These are phyloP conservation scores for Eumacrocentrus americanus DNA, from an alignment of 2,888 invertebrate species.

Conservation along the genomic window DNA sequence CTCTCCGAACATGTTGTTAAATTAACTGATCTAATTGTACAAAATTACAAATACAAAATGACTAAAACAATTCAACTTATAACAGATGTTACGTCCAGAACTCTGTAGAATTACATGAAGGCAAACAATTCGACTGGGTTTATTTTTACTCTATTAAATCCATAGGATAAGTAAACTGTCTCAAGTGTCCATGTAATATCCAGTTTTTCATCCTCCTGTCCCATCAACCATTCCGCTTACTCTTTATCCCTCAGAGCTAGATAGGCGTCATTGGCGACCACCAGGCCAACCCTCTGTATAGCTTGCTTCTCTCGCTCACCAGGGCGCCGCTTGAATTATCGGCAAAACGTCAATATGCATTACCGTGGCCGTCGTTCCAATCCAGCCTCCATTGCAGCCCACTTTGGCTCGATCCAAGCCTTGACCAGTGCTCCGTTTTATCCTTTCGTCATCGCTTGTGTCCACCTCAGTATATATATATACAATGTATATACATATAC, in stretches of 20 bases:
- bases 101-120: too few relatives aligned
- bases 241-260: constrained; percentile 22
- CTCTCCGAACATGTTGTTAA: too few relatives aligned
- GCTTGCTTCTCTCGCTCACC: constrained; percentile 24
- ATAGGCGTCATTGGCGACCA: constrained; percentile 20
- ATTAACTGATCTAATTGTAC: too few relatives aligned
- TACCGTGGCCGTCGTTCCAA: constrained; percentile 40
- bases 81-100: too few relatives aligned
- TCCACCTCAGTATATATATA: too few relatives aligned
- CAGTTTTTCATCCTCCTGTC: constrained; percentile 14
- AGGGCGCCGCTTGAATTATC: constrained; percentile 52
- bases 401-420: constrained; percentile 24
- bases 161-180: constrained; percentile 28
- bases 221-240: constrained; percentile 12
- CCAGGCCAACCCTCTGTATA: constrained; percentile 9
- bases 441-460: constrained; percentile 2
- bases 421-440: constrained; percentile 12
- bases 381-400: constrained; percentile 28
- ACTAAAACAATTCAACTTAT: too few relatives aligned
- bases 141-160: not conserved
- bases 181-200: constrained; percentile 33
- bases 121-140: too few relatives aligned
- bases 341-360: constrained; percentile 57
- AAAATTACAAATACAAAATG: too few relatives aligned
- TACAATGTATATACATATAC: too few relatives aligned